A percentile compares a stretch with the other conserved stretches of the same genome.
These are phyloP conservation scores for Tragelaphus strepsiceros DNA, from an alignment of 2,113 vertebrate species.

Conservation along the genomic window DNA sequence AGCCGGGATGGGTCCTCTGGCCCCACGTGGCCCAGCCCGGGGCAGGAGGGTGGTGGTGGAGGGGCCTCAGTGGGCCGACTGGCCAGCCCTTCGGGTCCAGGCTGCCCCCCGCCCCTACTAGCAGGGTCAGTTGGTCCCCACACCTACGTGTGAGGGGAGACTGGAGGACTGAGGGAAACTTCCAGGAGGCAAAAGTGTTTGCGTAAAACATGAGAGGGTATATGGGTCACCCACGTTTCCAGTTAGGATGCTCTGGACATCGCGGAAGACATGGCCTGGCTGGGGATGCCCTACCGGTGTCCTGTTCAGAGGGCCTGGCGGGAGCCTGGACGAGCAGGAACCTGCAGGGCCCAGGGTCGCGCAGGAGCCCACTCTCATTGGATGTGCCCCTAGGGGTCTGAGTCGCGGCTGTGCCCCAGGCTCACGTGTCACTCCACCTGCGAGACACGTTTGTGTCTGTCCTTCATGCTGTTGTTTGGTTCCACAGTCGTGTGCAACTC, in stretches of 20 bases:
- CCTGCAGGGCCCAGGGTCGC: neutral
- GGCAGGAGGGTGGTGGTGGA: neutral
- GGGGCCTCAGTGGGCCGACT: neutral
- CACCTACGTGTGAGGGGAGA: neutral
- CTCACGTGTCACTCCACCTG: neutral
- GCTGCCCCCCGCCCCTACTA: rapidly evolving
- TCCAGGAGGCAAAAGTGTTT: neutral
- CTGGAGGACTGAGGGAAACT: neutral
- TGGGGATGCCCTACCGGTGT: neutral
- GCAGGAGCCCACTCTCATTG: too few relatives aligned
- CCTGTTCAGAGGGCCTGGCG: too few relatives aligned
- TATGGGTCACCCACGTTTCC: rapidly evolving
- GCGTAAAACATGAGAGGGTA: neutral
- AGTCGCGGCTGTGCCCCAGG: rapidly evolving
- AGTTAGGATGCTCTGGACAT: neutral
- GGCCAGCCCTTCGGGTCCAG: neutral
- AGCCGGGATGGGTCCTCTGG: rapidly evolving
- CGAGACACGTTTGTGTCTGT: neutral
- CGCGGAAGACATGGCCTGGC: neutral
- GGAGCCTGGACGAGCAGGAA: too few relatives aligned
- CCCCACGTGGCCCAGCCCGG: rapidly evolving
- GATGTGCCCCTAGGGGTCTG: neutral
- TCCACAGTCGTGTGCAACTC: neutral
- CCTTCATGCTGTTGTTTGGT: neutral
- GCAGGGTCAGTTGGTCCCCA: neutral